Base-by-base conservation (phyloP, 2,113 vertebrate species). In the Amazona guildingii region DNA sequence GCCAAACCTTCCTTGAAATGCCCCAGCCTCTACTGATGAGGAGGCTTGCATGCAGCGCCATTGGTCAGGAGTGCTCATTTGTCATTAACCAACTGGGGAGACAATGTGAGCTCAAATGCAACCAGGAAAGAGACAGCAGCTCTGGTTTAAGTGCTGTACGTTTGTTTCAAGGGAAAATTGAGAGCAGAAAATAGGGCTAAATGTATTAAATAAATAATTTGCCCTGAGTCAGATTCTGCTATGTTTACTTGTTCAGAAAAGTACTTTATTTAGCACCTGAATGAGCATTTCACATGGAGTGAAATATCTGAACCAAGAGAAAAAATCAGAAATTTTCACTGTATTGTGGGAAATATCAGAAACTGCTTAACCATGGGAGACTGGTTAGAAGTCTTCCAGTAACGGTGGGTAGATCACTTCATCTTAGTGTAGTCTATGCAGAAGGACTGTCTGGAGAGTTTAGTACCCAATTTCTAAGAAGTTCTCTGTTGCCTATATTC, bases 191-290 rank as follows among this genome's bases (percentile, higher is more conserved):
- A 52, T 80, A 92, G 85, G 82, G 20, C 82, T 94, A 80, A 83
- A 69, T 21, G 52, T 84, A 93, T 88, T 95, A 85, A 95, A 96
- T 94, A 95, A 94, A 72, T 95, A 83, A 96, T 95, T 92, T 95
- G 52, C 62, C 89, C 61, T 87, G 87, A 90, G 87, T 91, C 70
- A 91, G 74, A 77, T 87, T 91, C 54, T 90, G 48, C 43, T 64
- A 13, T 77, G 67, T 94, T 92, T 96, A 83, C 62, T 87, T 67
- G 76, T 20, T 89, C 9, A 87, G 93, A 95, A 89, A 94, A 94
- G 49, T 59, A 66, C 57, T 86, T 95, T 86, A 86, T 89, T 94
- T 96, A 91, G 91, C 57, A 89, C 54, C 67, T 76, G 91, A 94
- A 13, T 75, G 62, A 92, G 46, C 62, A 89, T 95, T 94, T 94